Evolutionary conservation across 2,888 invertebrate species (phyloP).

Genomic region (Apodemia hepburni): DNA sequence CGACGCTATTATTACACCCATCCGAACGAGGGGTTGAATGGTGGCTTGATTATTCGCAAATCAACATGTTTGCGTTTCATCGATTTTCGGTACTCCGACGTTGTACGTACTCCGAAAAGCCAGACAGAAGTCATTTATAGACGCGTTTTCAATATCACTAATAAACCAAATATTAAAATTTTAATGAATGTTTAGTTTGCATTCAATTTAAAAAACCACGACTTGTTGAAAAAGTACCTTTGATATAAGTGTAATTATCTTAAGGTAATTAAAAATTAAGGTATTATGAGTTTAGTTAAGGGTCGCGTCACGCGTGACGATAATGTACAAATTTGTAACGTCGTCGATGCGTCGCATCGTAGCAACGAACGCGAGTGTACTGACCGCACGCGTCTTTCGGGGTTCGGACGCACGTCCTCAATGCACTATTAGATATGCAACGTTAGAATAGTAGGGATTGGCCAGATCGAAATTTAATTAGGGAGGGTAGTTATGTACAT

Average conservation of each 20-base stretch:
- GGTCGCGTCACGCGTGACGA: neutral
- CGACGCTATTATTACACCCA: slow-evolving; percentile 62
- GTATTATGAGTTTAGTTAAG: neutral
- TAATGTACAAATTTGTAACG: slow-evolving; percentile 37
- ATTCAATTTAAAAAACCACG: slow-evolving; percentile 39
- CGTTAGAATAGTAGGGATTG: slow-evolving; percentile 61
- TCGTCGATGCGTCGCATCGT: slow-evolving; percentile 50
- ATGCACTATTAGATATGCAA: slow-evolving; percentile 49
- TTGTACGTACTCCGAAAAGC: slow-evolving; percentile 26
- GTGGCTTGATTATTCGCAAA: slow-evolving; percentile 71
- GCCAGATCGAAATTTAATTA: slow-evolving; percentile 32
- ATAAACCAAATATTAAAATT: neutral
- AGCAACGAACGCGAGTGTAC: slow-evolving; percentile 69
- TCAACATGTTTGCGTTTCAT: slow-evolving; percentile 72
- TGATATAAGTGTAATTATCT: neutral
- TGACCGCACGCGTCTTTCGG: slow-evolving; percentile 63
- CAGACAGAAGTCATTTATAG: slow-evolving; percentile 25
- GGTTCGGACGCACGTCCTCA: slow-evolving; percentile 53
- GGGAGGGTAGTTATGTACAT: slow-evolving; percentile 25
- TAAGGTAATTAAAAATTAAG: neutral
- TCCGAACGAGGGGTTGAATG: slow-evolving; percentile 55
- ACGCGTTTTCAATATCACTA: slow-evolving; percentile 1
- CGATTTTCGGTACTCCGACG: slow-evolving; percentile 53
- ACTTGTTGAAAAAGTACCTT: neutral
- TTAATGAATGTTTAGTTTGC: neutral